A percentile compares a stretch with the other conserved stretches of the same genome.
phyloP scores from a whole-genome alignment of 2,113 vertebrate genomes.

The Acanthochromis polyacanthus region DNA sequence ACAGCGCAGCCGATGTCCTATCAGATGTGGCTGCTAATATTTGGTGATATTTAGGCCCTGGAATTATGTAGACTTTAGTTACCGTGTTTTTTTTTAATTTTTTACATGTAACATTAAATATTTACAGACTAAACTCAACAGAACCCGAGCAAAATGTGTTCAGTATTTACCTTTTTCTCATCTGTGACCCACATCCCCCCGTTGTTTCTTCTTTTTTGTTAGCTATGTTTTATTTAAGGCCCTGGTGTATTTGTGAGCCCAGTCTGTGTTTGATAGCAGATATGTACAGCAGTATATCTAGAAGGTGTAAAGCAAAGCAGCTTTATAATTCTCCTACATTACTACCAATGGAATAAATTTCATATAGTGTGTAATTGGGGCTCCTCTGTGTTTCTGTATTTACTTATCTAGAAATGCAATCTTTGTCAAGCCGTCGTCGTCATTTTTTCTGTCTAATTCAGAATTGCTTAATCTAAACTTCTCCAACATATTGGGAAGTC shows the following conservation, averaged over 20 bases:
- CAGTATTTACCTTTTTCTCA: constrained; percentile 13
- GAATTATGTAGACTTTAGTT: constrained; percentile 11
- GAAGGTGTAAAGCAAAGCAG: constrained; percentile 40
- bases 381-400: not conserved
- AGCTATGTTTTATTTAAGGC: constrained; percentile 44
- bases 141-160: constrained; percentile 18
- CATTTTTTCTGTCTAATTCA: constrained; percentile 10
- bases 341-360: constrained; percentile 73
- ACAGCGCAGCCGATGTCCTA: not conserved
- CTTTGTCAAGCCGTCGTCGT: not conserved
- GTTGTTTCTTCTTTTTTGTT: not conserved
- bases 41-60: not conserved
- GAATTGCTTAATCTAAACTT: constrained; percentile 24
- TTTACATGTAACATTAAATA: not conserved
- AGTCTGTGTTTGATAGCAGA: constrained; percentile 22
- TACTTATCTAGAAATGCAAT: not conserved
- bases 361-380: constrained; percentile 33
- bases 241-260: constrained; percentile 38
- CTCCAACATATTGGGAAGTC: constrained; percentile 27
- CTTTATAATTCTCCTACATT: constrained; percentile 74
- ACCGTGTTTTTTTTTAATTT: not conserved
- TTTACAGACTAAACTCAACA: constrained; percentile 18
- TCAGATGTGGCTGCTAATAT: not conserved
- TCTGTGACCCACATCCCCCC: not conserved
- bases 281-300: constrained; percentile 51